A percentile compares a stretch with the other conserved stretches of the same genome.
Evolutionary conservation across 2,113 vertebrate genomes (phyloP).

Genomic region (Nanger granti): DNA sequence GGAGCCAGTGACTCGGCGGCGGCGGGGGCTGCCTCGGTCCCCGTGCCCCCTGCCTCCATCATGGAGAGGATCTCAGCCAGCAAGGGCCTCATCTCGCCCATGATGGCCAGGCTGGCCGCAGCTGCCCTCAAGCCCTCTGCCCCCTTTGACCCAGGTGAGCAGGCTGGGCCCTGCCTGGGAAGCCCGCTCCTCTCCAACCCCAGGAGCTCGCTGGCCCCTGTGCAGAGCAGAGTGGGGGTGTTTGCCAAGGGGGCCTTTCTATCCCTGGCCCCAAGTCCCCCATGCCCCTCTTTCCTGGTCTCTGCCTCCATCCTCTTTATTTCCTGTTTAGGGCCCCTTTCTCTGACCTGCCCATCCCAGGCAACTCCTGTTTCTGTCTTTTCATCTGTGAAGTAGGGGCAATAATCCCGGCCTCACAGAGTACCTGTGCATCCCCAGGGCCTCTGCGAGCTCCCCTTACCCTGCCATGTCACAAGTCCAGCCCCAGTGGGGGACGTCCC

Average conservation of each 20-base stretch:
- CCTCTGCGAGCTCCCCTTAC: background rate
- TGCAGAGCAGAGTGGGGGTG: background rate
- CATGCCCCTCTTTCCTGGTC: background rate
- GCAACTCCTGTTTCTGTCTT: background rate
- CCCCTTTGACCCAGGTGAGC: constrained; percentile 89
- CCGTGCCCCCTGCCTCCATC: constrained; percentile 88
- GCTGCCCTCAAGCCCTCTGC: constrained; percentile 93
- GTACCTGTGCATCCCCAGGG: background rate
- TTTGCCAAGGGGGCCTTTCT: background rate
- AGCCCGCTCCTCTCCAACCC: background rate
- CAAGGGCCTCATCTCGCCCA: constrained; percentile 98
- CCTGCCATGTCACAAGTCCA: rapidly evolving
- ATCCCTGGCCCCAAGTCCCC: background rate
- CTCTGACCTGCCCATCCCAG: background rate
- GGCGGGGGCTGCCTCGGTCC: constrained; percentile 77
- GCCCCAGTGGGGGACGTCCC: background rate
- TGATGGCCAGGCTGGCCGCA: constrained; percentile 98
- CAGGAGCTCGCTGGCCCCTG: background rate
- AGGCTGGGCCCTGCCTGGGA: constrained; percentile 22
- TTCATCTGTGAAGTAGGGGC: background rate
- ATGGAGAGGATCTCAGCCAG: constrained; percentile 98
- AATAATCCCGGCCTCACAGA: background rate
- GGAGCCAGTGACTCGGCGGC: constrained; percentile 78
- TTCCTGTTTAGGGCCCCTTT: background rate
- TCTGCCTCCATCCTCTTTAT: background rate